Conservation (phyloP, 2,888 invertebrate species). For the Ophion costatus region DNA sequence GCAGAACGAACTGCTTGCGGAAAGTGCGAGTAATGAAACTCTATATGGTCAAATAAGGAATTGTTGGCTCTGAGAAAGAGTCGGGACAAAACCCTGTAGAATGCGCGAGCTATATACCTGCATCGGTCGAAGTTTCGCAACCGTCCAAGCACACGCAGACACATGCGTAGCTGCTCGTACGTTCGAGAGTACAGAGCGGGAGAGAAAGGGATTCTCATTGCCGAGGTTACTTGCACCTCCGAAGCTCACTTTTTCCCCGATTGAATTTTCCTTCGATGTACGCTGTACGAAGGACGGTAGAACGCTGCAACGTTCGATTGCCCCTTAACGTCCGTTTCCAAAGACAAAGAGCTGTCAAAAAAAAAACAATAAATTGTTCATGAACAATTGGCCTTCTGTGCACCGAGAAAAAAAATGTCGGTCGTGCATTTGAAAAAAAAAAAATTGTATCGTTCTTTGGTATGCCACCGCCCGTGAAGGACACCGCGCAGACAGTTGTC, state of each 20-base stretch:
- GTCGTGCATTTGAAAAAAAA: background rate
- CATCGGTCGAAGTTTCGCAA: slow-evolving; percentile 39
- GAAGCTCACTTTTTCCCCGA: slow-evolving; percentile 47
- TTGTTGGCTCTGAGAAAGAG: slow-evolving; percentile 62
- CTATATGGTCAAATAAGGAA: slow-evolving; percentile 75
- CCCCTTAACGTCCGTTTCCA: background rate
- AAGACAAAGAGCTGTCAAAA: background rate
- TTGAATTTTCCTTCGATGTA: background rate
- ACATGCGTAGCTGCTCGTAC: slow-evolving; percentile 8
- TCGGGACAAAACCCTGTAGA: slow-evolving; percentile 75
- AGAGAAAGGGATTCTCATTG: slow-evolving; percentile 62
- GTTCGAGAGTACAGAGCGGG: slow-evolving; percentile 29
- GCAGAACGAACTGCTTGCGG: slow-evolving; percentile 56
- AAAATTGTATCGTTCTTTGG: background rate
- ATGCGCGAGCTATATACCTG: slow-evolving; percentile 65
- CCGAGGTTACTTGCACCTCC: slow-evolving; percentile 52
- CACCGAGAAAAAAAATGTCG: background rate
- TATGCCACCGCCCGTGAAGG: background rate
- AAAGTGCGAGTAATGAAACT: slow-evolving; percentile 81
- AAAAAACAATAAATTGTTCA: background rate
- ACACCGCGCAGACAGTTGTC: too few relatives aligned
- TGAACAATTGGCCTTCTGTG: background rate
- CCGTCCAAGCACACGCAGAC: slow-evolving; percentile 26
- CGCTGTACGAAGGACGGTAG: background rate
- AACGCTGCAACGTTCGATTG: background rate